Evolutionary conservation across 1,140 invertebrate species (phyloP).

Genomic region (Drosophila leontia): DNA sequence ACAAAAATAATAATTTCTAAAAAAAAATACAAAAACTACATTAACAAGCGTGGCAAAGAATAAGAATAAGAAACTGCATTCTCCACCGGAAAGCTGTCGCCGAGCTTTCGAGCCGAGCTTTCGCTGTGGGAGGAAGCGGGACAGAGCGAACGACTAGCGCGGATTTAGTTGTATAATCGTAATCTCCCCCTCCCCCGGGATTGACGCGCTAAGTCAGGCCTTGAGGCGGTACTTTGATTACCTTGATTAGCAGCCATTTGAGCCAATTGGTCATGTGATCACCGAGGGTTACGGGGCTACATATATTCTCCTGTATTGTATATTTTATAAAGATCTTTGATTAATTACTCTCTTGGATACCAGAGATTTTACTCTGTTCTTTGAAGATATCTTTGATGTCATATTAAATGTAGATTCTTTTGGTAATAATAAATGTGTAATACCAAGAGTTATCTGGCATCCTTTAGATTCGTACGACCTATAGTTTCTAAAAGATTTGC

Average conservation of each 20-base stretch:
- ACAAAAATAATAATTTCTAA: background rate
- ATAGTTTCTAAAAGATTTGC: background rate
- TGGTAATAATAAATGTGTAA: background rate
- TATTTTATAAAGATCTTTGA: background rate
- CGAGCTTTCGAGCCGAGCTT: conserved; percentile 12
- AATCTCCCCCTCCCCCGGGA: background rate
- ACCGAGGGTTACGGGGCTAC: background rate
- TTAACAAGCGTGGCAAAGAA: conserved; percentile 3
- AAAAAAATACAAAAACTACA: background rate
- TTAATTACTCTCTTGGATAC: background rate
- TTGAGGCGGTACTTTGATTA: conserved; percentile 19
- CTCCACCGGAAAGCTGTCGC: background rate
- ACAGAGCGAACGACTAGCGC: background rate
- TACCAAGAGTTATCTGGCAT: background rate
- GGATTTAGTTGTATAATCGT: conserved; percentile 14
- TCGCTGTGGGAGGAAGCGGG: background rate
- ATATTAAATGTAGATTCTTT: background rate
- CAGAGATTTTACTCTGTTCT: background rate
- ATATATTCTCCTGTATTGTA: background rate
- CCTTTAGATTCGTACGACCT: background rate
- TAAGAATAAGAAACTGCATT: conserved; percentile 10
- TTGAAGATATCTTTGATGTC: background rate
- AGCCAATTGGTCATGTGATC: conserved; percentile 18
- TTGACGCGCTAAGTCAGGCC: conserved; percentile 1
- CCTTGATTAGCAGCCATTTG: conserved; percentile 16